Percentiles rank a stretch among this genome's conserved stretches.
Conservation (phyloP, 1,140 invertebrate species). For the Thereuonema tuberculata region DNA sequence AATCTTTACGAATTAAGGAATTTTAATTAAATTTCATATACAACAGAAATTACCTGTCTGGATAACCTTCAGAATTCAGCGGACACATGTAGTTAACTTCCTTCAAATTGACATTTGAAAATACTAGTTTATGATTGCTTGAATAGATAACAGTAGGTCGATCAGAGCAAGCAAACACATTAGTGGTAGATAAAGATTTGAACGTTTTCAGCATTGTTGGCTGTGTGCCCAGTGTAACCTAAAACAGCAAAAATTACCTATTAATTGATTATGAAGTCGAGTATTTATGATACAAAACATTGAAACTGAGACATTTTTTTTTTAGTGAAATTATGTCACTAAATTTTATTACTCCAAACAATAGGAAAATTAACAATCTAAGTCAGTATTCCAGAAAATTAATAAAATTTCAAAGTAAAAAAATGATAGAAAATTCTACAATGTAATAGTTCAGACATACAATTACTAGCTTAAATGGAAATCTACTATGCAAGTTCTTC, state of each 20-base stretch:
- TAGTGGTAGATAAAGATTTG: slow-evolving; percentile 77
- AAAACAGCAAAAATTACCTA: slow-evolving; percentile 4
- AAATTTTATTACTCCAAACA: too few relatives aligned
- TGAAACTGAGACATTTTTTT: too few relatives aligned
- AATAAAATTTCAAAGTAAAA: too few relatives aligned
- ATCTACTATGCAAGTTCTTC: too few relatives aligned
- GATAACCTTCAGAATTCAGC: slow-evolving; percentile 83
- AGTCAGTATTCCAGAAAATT: too few relatives aligned
- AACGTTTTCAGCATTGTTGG: slow-evolving; percentile 88
- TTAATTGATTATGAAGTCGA: background rate
- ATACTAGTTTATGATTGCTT: slow-evolving; percentile 96
- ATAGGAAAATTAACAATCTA: too few relatives aligned
- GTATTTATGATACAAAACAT: background rate
- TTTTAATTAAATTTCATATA: background rate
- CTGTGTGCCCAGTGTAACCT: slow-evolving; percentile 87
- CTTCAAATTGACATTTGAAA: slow-evolving; percentile 97
- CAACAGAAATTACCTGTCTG: slow-evolving; percentile 62
- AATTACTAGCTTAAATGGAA: too few relatives aligned
- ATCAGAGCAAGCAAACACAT: slow-evolving; percentile 98
- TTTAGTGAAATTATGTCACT: too few relatives aligned
- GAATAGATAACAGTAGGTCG: slow-evolving; percentile 97
- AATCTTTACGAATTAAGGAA: background rate
- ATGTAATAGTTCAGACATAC: too few relatives aligned
- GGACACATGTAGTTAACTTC: slow-evolving; percentile 99
- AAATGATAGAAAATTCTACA: too few relatives aligned